phyloP scores from a whole-genome alignment of 2,888 invertebrate species.

The Noctua pronuba region DNA sequence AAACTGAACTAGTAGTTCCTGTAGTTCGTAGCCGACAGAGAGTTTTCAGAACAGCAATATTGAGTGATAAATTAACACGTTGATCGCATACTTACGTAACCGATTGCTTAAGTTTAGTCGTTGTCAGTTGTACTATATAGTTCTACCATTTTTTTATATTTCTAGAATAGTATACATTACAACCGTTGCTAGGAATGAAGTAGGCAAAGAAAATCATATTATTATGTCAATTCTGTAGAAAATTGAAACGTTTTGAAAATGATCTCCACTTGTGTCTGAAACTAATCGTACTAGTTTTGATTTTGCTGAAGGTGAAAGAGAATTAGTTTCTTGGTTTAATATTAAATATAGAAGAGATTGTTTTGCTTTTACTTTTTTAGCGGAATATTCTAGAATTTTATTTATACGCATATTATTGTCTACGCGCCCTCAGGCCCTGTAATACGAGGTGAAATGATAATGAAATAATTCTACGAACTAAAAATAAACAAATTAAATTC shows the following conservation, averaged over 20 bases:
- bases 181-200: no score
- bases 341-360: conserved; percentile 93
- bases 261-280: conserved; percentile 80
- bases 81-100: background rate
- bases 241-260: no score
- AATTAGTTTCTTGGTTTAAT: conserved; percentile 95
- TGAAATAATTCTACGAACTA: background rate
- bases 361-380: conserved; percentile 93
- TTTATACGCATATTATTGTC: background rate
- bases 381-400: conserved; percentile 90
- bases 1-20: background rate
- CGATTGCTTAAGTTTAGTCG: no score
- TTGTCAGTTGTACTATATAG: no score
- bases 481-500: background rate
- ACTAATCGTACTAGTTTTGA: conserved; percentile 94
- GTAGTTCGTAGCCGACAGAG: background rate
- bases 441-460: background rate
- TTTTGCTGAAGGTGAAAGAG: conserved; percentile 95
- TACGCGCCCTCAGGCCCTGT: background rate
- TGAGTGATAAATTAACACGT: background rate
- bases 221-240: no score
- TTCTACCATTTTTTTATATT: no score
- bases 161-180: no score
- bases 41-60: background rate
- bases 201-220: no score